Conservation (phyloP, 2,113 vertebrate species). For the Mesitornis unicolor region DNA sequence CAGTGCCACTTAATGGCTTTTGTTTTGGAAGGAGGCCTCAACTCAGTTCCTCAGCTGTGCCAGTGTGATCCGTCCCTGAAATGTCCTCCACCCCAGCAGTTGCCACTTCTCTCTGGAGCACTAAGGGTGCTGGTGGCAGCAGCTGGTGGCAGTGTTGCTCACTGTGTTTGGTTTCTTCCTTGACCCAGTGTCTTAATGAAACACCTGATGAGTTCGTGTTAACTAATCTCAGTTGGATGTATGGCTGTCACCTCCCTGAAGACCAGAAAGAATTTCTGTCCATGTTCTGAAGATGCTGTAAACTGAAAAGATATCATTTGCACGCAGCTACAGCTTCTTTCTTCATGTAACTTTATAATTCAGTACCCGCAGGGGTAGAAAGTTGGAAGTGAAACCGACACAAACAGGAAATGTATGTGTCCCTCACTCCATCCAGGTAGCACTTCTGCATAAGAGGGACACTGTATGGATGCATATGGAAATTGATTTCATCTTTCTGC, state of each 20-base stretch:
- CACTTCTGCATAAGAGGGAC: neutral
- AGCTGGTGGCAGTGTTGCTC: neutral
- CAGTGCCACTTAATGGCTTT: neutral
- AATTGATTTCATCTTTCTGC: constrained; percentile 49
- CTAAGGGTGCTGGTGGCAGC: rapidly evolving
- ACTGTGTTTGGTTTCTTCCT: neutral
- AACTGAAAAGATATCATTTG: neutral
- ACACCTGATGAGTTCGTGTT: constrained; percentile 28
- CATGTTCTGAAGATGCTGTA: neutral
- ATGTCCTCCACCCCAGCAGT: neutral
- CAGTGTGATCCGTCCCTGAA: neutral
- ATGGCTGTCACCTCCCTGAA: neutral
- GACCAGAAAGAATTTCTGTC: neutral
- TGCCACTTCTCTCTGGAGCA: neutral
- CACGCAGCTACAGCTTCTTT: neutral
- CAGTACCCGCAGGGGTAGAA: neutral
- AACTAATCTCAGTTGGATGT: neutral
- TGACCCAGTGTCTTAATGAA: constrained; percentile 36
- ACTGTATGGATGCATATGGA: constrained; percentile 2
- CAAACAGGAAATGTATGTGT: neutral
- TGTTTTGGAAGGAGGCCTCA: neutral
- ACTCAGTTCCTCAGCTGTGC: neutral
- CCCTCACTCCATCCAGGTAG: neutral
- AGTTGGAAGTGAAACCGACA: neutral
- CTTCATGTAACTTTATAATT: neutral